Evolutionary conservation across 2,797 vertebrate species (phyloP).

Genomic region (Bufotes viridis): DNA sequence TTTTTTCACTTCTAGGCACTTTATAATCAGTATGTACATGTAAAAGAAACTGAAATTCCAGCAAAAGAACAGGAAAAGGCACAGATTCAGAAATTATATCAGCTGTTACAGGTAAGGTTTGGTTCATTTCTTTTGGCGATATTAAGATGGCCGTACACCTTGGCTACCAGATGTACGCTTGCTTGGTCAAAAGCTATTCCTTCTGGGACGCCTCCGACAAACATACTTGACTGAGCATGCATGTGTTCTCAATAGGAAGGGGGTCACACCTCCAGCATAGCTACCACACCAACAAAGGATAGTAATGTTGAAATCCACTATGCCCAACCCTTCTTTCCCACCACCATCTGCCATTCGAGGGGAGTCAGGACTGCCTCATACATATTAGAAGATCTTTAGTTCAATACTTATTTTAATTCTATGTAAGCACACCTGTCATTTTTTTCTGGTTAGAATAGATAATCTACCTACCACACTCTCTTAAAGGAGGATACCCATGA

Average conservation of each 20-base stretch:
- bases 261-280: no score
- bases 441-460: not conserved
- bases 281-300: no score
- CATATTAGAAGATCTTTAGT: no score
- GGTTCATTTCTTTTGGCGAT: not conserved
- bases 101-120: slow-evolving; percentile 85
- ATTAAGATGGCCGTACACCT: not conserved
- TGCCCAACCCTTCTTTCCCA: no score
- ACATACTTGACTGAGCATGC: no score
- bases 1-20: slow-evolving; percentile 82
- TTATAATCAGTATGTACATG: slow-evolving; percentile 99
- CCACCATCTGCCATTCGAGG: no score
- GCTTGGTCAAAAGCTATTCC: no score
- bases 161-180: no score
- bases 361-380: no score
- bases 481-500: not conserved
- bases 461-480: not conserved
- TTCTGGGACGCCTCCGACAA: no score
- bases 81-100: slow-evolving; percentile 90
- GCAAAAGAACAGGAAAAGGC: slow-evolving; percentile 88
- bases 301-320: no score
- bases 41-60: slow-evolving; percentile 97
- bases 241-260: no score
- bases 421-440: not conserved
- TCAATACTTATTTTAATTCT: not conserved